Conservation (phyloP, 2,888 invertebrate genomes). For the Euplagia quadripunctaria region DNA sequence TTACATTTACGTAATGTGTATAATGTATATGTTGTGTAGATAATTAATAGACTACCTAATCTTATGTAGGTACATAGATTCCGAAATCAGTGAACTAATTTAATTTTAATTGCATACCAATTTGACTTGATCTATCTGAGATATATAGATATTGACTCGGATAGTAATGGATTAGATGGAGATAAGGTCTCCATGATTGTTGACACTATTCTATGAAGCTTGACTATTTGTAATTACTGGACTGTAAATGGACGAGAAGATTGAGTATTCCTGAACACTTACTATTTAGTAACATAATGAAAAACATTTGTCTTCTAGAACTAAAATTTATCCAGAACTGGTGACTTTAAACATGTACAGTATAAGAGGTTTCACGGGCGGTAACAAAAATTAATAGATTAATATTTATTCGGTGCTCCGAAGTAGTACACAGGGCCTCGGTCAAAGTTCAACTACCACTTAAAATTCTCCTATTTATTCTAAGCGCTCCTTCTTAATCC, state of each 20-base stretch:
- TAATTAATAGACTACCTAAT: neutral
- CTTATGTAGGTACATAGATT: slow-evolving; percentile 1
- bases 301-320: too few species aligned
- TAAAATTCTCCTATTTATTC: neutral
- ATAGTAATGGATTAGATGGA: slow-evolving; percentile 1
- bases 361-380: neutral
- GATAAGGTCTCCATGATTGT: neutral
- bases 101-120: slow-evolving; percentile 20
- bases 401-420: neutral
- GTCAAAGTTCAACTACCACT: neutral
- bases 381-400: neutral
- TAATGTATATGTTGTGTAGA: neutral
- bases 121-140: slow-evolving; percentile 3
- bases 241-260: neutral
- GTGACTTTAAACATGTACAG: too few species aligned
- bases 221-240: neutral
- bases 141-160: slow-evolving; percentile 11
- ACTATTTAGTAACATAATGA: neutral
- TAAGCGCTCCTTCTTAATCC: neutral
- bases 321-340: neutral
- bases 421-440: neutral
- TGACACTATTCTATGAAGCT: neutral
- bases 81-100: slow-evolving; percentile 15
- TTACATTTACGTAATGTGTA: neutral
- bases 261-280: neutral